phyloP scores from a whole-genome alignment of 2,888 invertebrate species.

The Lithophane ornitopus region DNA sequence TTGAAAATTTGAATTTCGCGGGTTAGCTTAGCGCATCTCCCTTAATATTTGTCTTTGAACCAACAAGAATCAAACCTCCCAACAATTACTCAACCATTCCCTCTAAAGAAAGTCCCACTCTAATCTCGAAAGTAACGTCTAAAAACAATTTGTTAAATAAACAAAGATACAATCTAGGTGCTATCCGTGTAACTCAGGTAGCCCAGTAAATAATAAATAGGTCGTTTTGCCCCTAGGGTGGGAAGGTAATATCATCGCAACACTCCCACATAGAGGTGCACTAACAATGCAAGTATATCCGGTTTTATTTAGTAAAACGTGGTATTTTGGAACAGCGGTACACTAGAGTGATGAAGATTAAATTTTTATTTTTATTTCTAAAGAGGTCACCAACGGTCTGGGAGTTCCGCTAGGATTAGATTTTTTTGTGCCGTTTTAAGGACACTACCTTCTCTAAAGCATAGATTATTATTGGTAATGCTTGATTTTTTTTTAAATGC shows the following conservation, averaged over 20 bases:
- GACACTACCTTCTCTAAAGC: no score
- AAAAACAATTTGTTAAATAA: conserved; percentile 78
- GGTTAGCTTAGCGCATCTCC: no score
- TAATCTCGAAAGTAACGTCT: conserved; percentile 52
- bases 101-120: conserved; percentile 7
- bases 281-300: conserved; percentile 50
- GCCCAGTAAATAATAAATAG: conserved; percentile 76
- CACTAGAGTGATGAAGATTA: conserved; percentile 8
- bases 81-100: background rate
- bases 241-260: conserved; percentile 66
- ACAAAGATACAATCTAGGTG: conserved; percentile 78
- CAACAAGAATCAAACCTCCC: background rate
- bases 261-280: conserved; percentile 47
- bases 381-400: background rate
- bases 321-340: conserved; percentile 11
- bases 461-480: background rate
- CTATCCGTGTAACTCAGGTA: conserved; percentile 65
- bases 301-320: conserved; percentile 30
- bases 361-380: conserved; percentile 10
- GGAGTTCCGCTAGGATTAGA: background rate
- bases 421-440: background rate
- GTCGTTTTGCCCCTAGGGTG: conserved; percentile 61
- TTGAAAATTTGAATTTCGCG: no score
- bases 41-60: background rate
- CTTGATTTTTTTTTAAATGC: background rate